These are phyloP conservation scores for Ormyrus pomaceus DNA, from an alignment of 2,888 invertebrate species.

Conservation along the genomic window DNA sequence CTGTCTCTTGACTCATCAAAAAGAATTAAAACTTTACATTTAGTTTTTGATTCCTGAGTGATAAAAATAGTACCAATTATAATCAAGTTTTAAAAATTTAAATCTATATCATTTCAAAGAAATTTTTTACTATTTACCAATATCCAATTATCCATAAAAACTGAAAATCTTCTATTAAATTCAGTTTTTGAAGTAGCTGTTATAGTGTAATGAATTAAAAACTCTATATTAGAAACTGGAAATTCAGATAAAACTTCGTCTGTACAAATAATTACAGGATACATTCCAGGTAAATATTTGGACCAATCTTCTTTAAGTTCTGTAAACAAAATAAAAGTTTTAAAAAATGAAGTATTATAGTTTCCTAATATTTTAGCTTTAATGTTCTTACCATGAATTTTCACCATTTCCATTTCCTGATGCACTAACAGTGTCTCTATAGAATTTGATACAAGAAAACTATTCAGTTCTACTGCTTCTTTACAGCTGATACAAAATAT, in stretches of 20 bases:
- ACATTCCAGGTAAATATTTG: conserved; percentile 75
- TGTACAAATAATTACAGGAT: conserved; percentile 82
- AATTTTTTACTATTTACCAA: conserved; percentile 57
- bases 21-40: conserved; percentile 77
- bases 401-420: conserved; percentile 65
- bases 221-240: conserved; percentile 81
- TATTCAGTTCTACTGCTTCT: conserved; percentile 77
- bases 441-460: conserved; percentile 68
- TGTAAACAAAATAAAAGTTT: conserved; percentile 51
- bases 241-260: conserved; percentile 82
- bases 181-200: conserved; percentile 80
- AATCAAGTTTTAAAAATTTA: conserved; percentile 58
- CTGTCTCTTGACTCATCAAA: conserved; percentile 79
- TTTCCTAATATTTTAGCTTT: not conserved
- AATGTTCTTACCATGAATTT: conserved; percentile 59
- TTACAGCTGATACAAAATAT: conserved; percentile 79
- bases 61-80: conserved; percentile 63
- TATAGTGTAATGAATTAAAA: conserved; percentile 85
- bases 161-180: conserved; percentile 84
- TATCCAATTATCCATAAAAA: conserved; percentile 80
- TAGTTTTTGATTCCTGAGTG: conserved; percentile 50
- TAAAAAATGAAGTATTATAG: not conserved
- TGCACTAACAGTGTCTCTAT: conserved; percentile 67
- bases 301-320: conserved; percentile 74
- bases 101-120: too few species aligned